Percentiles rank a stretch among this genome's conserved stretches.
Evolutionary conservation across 92 coral and sea anemone genomes (phyloP).

Genomic region (Parazoanthus swiftii): DNA sequence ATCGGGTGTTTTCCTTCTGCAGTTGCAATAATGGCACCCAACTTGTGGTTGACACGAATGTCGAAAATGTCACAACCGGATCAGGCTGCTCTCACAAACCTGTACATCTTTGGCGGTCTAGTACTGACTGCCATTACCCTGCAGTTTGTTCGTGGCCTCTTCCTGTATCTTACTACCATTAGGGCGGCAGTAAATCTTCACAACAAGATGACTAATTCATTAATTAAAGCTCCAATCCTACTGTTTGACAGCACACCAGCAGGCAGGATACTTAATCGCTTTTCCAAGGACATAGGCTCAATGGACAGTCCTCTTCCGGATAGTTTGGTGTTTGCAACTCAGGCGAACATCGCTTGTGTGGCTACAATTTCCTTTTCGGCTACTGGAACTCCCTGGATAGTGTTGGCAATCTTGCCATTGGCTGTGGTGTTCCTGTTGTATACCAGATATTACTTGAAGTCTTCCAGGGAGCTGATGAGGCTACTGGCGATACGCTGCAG

Average conservation of each 20-base stretch:
- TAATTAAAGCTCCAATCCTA: slow-evolving; percentile 18
- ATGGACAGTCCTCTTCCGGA: slow-evolving; percentile 28
- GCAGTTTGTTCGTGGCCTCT: neutral
- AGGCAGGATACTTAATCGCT: slow-evolving; percentile 21
- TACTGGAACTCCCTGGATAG: neutral
- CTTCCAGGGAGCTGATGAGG: slow-evolving; percentile 27
- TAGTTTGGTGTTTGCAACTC: neutral
- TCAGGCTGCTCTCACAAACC: neutral
- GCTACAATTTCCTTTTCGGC: neutral
- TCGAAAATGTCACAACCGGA: neutral
- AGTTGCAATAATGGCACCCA: slow-evolving; percentile 13
- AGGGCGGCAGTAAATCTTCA: slow-evolving; percentile 4
- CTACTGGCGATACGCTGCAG: slow-evolving; percentile 10
- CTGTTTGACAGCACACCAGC: slow-evolving; percentile 24
- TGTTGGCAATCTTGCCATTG: neutral
- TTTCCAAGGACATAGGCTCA: slow-evolving; percentile 4
- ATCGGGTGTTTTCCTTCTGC: neutral
- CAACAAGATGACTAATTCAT: slow-evolving; percentile 11
- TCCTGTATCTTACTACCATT: neutral
- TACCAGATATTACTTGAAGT: slow-evolving; percentile 15
- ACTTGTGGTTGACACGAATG: slow-evolving; percentile 10
- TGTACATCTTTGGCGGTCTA: slow-evolving; percentile 3
- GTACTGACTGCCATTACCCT: neutral
- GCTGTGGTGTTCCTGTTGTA: neutral
- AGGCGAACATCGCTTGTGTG: neutral